Evolutionary conservation across 2,888 invertebrate species (phyloP).

Genomic region (Pheosia tremula): DNA sequence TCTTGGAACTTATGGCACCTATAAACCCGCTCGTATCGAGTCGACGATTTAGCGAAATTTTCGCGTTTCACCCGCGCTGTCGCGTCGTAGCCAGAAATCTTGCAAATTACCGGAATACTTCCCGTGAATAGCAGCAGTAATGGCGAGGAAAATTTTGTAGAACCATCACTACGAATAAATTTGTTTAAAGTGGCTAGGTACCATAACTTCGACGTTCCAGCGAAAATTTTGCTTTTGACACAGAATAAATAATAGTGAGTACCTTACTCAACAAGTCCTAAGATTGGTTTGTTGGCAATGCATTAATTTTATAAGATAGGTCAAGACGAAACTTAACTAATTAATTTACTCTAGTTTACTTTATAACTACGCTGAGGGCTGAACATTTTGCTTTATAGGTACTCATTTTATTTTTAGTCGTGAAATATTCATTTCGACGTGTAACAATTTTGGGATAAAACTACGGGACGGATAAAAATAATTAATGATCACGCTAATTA

Average conservation of each 20-base stretch:
- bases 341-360: background rate
- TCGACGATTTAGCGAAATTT: conserved; percentile 76
- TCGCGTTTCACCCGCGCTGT: conserved; percentile 46
- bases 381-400: background rate
- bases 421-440: background rate
- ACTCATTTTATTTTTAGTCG: background rate
- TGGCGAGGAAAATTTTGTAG: conserved; percentile 63
- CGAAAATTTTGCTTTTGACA: background rate
- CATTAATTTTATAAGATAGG: background rate
- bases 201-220: conserved; percentile 38
- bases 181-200: conserved; percentile 48
- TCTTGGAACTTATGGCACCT: conserved; percentile 74
- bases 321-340: background rate
- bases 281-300: background rate
- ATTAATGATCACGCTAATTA: conserved; percentile 11
- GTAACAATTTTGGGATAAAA: conserved; percentile 10
- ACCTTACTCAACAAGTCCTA: background rate
- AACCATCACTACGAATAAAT: conserved; percentile 62
- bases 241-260: background rate
- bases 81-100: conserved; percentile 59
- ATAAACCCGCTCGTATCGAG: conserved; percentile 73
- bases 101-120: conserved; percentile 74
- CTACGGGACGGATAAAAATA: conserved; percentile 12
- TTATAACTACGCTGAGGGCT: no score
- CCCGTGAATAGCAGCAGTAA: conserved; percentile 68